Percentiles rank a stretch among this genome's conserved stretches.
Evolutionary conservation across 2,113 vertebrate species (phyloP).

Genomic region (Albula glossodonta): DNA sequence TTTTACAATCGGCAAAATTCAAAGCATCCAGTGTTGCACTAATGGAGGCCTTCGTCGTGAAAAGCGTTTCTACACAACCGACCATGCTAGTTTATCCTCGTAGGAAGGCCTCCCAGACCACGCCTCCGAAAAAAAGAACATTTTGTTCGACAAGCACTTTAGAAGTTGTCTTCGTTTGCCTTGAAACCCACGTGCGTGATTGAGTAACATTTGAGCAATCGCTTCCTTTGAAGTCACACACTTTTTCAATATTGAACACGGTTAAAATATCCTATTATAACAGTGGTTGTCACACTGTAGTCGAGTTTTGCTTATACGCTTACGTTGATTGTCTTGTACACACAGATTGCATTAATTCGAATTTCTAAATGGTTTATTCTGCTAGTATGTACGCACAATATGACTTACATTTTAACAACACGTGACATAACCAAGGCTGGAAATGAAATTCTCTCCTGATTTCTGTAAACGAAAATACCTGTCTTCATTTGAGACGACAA

Average conservation of each 20-base stretch:
- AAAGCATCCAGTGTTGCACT: background rate
- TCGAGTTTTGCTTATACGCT: background rate
- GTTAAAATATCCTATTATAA: constrained; percentile 33
- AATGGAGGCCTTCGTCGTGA: background rate
- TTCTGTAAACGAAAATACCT: background rate
- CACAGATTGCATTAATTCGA: background rate
- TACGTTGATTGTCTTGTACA: background rate
- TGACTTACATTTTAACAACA: background rate
- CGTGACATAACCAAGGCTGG: background rate
- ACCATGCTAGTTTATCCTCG: constrained; percentile 44
- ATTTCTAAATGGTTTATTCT: background rate
- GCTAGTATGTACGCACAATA: background rate
- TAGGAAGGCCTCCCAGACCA: constrained; percentile 55
- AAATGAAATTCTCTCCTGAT: background rate
- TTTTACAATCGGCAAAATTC: background rate
- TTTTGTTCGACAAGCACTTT: constrained; percentile 65
- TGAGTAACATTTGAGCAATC: constrained; percentile 53
- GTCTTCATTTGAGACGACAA: background rate
- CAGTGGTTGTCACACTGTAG: background rate
- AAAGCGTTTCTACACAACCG: constrained; percentile 32
- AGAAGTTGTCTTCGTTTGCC: constrained; percentile 58
- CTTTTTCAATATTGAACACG: constrained; percentile 46
- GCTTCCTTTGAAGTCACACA: constrained; percentile 39
- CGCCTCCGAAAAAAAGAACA: constrained; percentile 63
- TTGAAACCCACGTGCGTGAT: constrained; percentile 56